Evolutionary conservation across 2,888 invertebrate species (phyloP).

Genomic region (Troides aeacus): DNA sequence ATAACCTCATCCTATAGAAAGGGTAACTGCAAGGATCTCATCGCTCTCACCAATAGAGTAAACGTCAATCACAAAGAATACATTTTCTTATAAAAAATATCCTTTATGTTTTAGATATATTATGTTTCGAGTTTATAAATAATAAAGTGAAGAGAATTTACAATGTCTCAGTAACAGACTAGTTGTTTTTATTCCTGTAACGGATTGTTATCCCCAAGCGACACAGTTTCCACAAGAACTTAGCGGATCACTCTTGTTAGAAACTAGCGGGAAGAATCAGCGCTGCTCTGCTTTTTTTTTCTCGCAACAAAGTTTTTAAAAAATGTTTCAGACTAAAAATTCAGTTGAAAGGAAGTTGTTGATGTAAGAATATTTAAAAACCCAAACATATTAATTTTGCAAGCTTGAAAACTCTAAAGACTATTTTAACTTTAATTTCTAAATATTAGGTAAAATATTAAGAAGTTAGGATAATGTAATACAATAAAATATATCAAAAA

Average conservation of each 20-base stretch:
- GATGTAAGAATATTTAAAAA: no score
- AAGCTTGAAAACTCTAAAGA: no score
- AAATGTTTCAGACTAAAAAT: no score
- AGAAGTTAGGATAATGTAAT: no score
- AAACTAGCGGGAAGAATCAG: not conserved
- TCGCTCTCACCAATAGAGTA: not conserved
- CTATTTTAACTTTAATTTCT: no score
- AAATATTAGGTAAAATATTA: no score
- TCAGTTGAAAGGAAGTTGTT: no score
- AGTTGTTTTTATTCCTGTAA: conserved; percentile 1
- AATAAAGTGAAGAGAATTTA: no score
- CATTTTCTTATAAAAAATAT: not conserved
- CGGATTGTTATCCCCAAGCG: conserved; percentile 1
- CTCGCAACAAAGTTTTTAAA: not conserved
- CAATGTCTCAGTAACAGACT: not conserved
- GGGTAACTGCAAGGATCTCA: not conserved
- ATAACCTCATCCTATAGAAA: not conserved
- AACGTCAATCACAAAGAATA: not conserved
- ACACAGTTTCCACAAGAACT: conserved; percentile 1
- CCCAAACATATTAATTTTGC: no score
- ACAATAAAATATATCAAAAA: no score
- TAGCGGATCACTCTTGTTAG: not conserved
- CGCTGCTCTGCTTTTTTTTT: not conserved
- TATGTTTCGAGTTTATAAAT: no score
- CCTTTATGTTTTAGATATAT: no score